Percentiles rank a stretch among this genome's conserved stretches.
Evolutionary conservation across 2,797 vertebrate genomes (phyloP).

Genomic region (Siniperca obscura): DNA sequence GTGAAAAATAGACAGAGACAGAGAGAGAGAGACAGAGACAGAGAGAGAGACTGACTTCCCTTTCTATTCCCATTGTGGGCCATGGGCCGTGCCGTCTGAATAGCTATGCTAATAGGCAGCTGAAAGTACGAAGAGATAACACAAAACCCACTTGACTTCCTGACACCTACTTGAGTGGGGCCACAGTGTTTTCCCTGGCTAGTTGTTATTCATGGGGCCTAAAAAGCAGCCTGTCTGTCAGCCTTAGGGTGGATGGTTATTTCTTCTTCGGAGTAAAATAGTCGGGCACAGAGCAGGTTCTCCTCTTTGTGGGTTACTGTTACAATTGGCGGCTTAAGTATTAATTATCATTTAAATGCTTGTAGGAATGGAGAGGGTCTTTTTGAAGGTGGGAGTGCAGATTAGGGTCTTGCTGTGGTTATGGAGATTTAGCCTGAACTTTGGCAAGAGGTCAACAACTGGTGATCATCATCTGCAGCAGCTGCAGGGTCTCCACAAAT

Average conservation of each 20-base stretch:
- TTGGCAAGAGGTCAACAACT: slow-evolving; percentile 65
- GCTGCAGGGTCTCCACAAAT: slow-evolving; percentile 58
- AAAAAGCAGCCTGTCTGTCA: slow-evolving; percentile 81
- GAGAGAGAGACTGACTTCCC: slow-evolving; percentile 75
- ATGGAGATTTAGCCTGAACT: slow-evolving; percentile 61
- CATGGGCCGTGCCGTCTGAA: slow-evolving; percentile 80
- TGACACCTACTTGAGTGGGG: slow-evolving; percentile 82
- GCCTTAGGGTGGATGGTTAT: slow-evolving; percentile 72
- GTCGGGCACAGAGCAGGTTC: slow-evolving; percentile 52
- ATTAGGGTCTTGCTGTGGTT: slow-evolving; percentile 59
- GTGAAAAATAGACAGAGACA: slow-evolving; percentile 79
- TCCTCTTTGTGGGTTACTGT: slow-evolving; percentile 53
- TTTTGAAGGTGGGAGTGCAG: slow-evolving; percentile 67
- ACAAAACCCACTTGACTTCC: slow-evolving; percentile 87
- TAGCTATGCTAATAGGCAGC: slow-evolving; percentile 86
- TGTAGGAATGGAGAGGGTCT: slow-evolving; percentile 69
- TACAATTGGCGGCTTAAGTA: slow-evolving; percentile 77
- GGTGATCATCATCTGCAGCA: slow-evolving; percentile 64
- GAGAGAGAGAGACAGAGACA: slow-evolving; percentile 56
- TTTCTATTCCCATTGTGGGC: slow-evolving; percentile 82
- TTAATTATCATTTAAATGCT: slow-evolving; percentile 89
- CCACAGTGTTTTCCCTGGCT: slow-evolving; percentile 79
- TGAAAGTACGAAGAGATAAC: slow-evolving; percentile 85
- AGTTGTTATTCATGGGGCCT: slow-evolving; percentile 83
- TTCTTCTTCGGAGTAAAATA: slow-evolving; percentile 64